Evolutionary conservation across 2,797 vertebrate species (phyloP), one percentile per base, ranked within the genome.

Genomic region (Leptatherina wallacei): DNA sequence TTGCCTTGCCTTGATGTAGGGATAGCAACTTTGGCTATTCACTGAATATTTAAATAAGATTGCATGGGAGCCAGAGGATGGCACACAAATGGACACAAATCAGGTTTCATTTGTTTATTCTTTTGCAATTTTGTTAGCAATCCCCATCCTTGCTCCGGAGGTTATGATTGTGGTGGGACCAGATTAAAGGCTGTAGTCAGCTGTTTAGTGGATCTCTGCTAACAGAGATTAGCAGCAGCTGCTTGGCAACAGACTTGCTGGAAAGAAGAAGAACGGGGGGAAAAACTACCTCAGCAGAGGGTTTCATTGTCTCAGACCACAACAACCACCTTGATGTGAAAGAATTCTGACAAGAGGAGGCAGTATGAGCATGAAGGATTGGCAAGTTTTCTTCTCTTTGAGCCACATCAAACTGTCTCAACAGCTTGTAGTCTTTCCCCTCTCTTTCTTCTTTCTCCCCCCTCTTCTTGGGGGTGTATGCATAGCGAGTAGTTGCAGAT

Each of bases 401-500:
- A 77, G 73, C 69, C 65, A 73, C 87, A 85, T 84, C 77, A 75
- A 84, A 81, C 73, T 76, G 66, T 61, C 67, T 82, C 61, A 65
- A 68, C 85, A 78, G 82, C 81, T 84, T 78, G 74, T 78, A 40
- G 60, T 74, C 60, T 80, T 78, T 75, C 71, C 73, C 61, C 27
- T 40, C 74, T 30, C 63, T 56, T 66, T 35, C 63, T 51, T 68
- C 72, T 30, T 51, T 18, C 70, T 11, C 49, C 36, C 24, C 10
- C 71, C 71, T 49, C 77, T 66, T 73, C 80, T 72, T 35, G 69
- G 80, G 83, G 78, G 75, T 77, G 74, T 78, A 87, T 72, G 87
- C 91, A 88, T 85, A 86, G 90, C 84, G 78, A 92, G 90, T 88
- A 69, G 40, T 87, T 94, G 93, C 94, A 95, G 94, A 95, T 95